Conservation (phyloP, 2,113 vertebrate species). For the Ceuthmochares aereus region DNA sequence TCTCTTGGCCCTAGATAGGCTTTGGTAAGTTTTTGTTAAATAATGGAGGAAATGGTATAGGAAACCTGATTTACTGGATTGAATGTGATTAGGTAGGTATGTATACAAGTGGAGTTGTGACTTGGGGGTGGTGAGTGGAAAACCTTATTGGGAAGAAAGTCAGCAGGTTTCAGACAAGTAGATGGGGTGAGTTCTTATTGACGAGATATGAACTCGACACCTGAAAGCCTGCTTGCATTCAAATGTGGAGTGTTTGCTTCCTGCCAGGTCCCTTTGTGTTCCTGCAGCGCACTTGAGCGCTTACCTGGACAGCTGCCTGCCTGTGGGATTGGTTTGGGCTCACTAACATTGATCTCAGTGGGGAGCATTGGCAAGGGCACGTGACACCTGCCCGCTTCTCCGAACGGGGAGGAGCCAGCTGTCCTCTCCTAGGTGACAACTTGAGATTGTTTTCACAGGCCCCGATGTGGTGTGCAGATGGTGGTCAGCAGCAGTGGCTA, state of each 20-base stretch:
- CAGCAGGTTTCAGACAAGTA: neutral
- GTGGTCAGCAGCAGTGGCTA: slow-evolving; percentile 91
- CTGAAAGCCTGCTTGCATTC: neutral
- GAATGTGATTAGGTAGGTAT: neutral
- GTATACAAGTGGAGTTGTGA: neutral
- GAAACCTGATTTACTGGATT: neutral
- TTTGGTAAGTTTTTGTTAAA: neutral
- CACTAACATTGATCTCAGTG: accelerated
- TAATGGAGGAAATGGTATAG: neutral
- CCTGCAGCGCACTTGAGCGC: neutral
- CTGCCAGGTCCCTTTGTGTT: neutral
- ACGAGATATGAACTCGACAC: neutral
- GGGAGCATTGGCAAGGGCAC: neutral
- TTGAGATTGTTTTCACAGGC: slow-evolving; percentile 68
- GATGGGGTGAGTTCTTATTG: neutral
- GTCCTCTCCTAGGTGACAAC: neutral
- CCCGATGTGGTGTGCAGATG: slow-evolving; percentile 91
- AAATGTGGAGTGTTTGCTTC: neutral
- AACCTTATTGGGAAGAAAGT: neutral
- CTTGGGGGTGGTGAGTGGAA: neutral
- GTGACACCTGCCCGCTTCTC: accelerated
- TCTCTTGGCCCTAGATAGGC: neutral
- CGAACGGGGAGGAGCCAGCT: accelerated
- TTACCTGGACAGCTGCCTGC: neutral
- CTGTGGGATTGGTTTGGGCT: neutral